Evolutionary conservation across 2,797 vertebrate species (phyloP), one percentile per base, ranked within the genome.

Genomic region (Chelidonichthys spinosus): DNA sequence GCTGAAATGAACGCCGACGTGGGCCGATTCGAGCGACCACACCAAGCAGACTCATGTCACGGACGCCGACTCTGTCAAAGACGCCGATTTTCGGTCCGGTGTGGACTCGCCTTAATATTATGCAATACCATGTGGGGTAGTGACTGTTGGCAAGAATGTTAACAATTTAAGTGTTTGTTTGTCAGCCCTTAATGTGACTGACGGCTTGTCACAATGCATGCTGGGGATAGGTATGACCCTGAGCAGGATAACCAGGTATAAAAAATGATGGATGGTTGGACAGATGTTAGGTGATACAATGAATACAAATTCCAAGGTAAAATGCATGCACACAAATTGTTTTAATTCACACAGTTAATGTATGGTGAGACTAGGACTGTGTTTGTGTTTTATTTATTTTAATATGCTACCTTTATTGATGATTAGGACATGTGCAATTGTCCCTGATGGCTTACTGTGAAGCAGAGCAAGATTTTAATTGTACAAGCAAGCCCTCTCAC

Each of bases 381-480:
- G 5, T 53, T 53, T 13, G 11, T 53, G 13, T 33, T 18, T 52
- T 50, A 18, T 50, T 15, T 54, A 35, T n/a, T 58, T 39, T 11
- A 40, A 39, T 36, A 10, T 55, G 33, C 32, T 37, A 33, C n/a
- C 7, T 61, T 55, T 63, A 52, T 25, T 66, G 44, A 42, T 58
- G 17, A 50, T 42, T 62, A 37, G 4, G 17, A 50, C 68, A 65
- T 55, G 11, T 64, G 46, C 49, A 54, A 60, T 53, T 39, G 17
- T 49, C n/a, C 15, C 40, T 25, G 39, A 54, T 46, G 18, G 39
- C 25, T 53, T 53, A n/a, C 18, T 58, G 37, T 39, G 4, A 11
- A 44, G 5, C 11, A 52, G 2, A 58, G 2, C 1, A 40, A 44
- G 43, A 43, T 71, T 74, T 65, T 14, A 54, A 54, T 79, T 69